A percentile compares a stretch with the other conserved stretches of the same genome.
Evolutionary conservation across 2,888 invertebrate genomes (phyloP).

Genomic region (Didymodactylos carnosus): DNA sequence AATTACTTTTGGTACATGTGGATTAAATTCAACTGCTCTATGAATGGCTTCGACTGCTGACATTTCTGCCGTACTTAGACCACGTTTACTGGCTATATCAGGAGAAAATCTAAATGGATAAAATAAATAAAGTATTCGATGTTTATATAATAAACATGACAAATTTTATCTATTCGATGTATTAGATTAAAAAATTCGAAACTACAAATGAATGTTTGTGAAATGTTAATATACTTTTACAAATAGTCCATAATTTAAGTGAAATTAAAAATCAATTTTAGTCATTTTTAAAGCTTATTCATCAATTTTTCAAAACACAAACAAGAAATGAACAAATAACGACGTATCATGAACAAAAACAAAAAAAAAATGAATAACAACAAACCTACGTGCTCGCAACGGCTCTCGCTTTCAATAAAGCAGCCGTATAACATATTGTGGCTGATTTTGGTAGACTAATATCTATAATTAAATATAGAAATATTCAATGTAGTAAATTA

Average conservation of each 20-base stretch:
- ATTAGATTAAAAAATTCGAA: no score
- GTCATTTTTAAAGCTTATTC: no score
- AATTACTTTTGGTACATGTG: slow-evolving; percentile 70
- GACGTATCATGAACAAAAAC: no score
- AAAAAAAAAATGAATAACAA: background rate
- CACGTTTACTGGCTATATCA: slow-evolving; percentile 61
- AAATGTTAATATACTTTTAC: background rate
- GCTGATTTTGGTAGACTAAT: slow-evolving; percentile 81
- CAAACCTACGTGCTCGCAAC: slow-evolving; percentile 53
- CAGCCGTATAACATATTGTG: slow-evolving; percentile 78
- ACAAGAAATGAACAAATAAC: no score
- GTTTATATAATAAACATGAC: no score
- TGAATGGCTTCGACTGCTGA: slow-evolving; percentile 81
- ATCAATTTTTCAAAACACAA: no score
- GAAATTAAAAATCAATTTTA: no score
- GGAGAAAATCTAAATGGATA: slow-evolving; percentile 48
- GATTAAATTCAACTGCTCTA: slow-evolving; percentile 86
- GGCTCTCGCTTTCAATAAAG: slow-evolving; percentile 67
- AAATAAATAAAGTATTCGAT: slow-evolving; percentile 13
- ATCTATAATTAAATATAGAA: slow-evolving; percentile 39
- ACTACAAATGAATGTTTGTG: no score
- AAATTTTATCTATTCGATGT: no score
- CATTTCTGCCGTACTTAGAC: slow-evolving; percentile 65
- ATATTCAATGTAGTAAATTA: background rate
- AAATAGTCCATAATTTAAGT: no score